Evolutionary conservation across 2,888 invertebrate genomes (phyloP).

Genomic region (Allygus modestus): DNA sequence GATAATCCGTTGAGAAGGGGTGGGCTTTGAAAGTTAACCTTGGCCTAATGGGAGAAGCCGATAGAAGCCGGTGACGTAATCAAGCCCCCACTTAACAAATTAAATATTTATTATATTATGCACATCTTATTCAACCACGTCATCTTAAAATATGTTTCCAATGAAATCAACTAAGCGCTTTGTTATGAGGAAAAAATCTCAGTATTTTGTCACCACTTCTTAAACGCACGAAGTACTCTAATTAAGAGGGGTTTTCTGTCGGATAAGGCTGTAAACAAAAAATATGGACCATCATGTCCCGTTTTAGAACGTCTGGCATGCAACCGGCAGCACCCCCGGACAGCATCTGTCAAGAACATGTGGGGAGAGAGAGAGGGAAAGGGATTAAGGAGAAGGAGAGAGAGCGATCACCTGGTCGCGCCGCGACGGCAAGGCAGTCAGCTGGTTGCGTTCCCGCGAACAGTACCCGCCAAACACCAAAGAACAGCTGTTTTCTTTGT

Average conservation of each 20-base stretch:
- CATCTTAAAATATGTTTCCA: too few relatives aligned
- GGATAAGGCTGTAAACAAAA: constrained; percentile 7
- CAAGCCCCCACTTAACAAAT: too few relatives aligned
- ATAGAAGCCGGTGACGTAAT: too few relatives aligned
- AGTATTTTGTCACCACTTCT: background rate
- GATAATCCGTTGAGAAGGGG: too few relatives aligned
- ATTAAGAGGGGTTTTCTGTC: background rate
- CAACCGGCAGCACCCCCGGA: constrained; percentile 26
- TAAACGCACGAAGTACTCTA: background rate
- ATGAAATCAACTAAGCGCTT: too few relatives aligned
- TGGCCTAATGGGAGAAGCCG: too few relatives aligned
- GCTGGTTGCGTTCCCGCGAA: constrained; percentile 52
- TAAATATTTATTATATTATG: too few relatives aligned
- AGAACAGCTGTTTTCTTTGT: constrained; percentile 54
- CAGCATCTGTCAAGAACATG: constrained; percentile 47
- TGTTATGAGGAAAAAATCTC: background rate
- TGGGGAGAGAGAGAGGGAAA: constrained; percentile 39
- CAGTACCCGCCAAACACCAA: constrained; percentile 41
- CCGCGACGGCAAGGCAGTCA: constrained; percentile 21
- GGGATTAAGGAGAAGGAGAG: background rate
- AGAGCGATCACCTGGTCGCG: constrained; percentile 42
- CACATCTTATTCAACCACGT: too few relatives aligned
- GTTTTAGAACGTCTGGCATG: constrained; percentile 43
- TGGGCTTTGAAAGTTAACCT: too few relatives aligned
- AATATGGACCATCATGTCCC: constrained; percentile 34